Evolutionary conservation across 2,113 vertebrate species (phyloP), one percentile per base, ranked within the genome.

Genomic region (Paramisgurnus dabryanus): DNA sequence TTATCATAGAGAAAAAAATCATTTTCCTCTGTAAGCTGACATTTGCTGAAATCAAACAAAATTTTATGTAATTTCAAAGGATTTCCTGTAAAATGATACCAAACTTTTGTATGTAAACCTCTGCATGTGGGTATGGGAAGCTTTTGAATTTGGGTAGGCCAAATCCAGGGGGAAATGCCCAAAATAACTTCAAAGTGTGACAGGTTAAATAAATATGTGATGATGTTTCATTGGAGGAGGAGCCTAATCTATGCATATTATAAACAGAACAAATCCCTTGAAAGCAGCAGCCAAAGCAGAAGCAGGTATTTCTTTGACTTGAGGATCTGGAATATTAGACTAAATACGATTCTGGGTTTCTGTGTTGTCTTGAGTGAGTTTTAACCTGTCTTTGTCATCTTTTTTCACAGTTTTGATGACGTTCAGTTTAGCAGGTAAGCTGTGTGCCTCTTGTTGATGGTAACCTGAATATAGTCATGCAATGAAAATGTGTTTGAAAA

Each of bases 261-360:
- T 63, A 49, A 67, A 55, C 45, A 79, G 39, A 47, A 64, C 40
- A 1, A 53, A 4, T 53, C 15, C 47, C 10, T 6, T 13, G 57
- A 4, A 40, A 17, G 27, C 10, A 61, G 11, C 68, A 67, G 17
- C 10, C 4, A 49, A 34, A 45, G 40, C 22, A 39, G 67, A 27
- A 61, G 34, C 65, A 79, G 82, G 82, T 83, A 68, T 41, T 49
- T 6, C 10, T 75, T 27, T 70, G 27, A 34, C 27, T 34, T 34
- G 27, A 34, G 6, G 7, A 67, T 39, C 58, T 40, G 67, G 2
- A 73, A 67, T 47, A 22, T 27, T 4, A 3, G 6, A 58, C 15
- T n/a, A 5, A 45, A 45, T 17, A 17, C 53, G 17, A 63, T 53
- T 58, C 55, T 58, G 55, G 39, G 3, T 13, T 45, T 69, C 7